Base-by-base conservation (phyloP, 1,140 invertebrate species). In the Mamestra configurata region DNA sequence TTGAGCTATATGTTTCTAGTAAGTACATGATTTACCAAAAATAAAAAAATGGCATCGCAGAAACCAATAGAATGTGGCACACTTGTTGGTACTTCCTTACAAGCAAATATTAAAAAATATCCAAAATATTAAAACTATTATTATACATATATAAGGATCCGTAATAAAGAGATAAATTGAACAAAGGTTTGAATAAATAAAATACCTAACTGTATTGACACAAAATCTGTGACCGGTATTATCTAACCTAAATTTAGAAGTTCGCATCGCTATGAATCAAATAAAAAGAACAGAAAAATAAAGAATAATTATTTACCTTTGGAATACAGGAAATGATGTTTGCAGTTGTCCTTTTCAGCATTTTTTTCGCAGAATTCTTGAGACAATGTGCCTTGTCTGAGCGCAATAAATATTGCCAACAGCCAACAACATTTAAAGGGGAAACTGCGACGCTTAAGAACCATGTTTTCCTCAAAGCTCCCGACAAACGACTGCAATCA, bases 381-480 rank as follows among this genome's bases (percentile, higher is more conserved):
- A 24, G 75, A 66, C 35, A 53, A 37, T 4, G 59, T 77, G 27
- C 75, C 75, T 27, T 66, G 75, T 20, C 31, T 66, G 7, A 77
- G 61, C 1, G 75, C 75, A 46, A 77, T 68, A 15, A 77, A 59
- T 46, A 77, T 77, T 24, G 75, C 75, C 2, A 77, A 4, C 7
- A 77, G 18, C 75, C 75, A 77, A 31, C 75, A 77, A 77, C 75
- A 77, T 77, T 77, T 77, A n/a, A 68, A 46, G 4, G 75, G 57
- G 24, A 66, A 77, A 49, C 61, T 37, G 20, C 46, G 75, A 24
- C 61, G 59, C 10, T 40, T 77, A 20, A 40, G 40, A 77, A 66
- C 59, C 75, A 77, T 77, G 59, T 77, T 77, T 66, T 66, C 75
- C 43, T 61, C 31, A 37, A 77, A 77, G 59, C 75, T 66, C 31